These are phyloP conservation scores for Lagodon rhomboides DNA, from an alignment of 2,797 vertebrate species.

Conservation along the genomic window DNA sequence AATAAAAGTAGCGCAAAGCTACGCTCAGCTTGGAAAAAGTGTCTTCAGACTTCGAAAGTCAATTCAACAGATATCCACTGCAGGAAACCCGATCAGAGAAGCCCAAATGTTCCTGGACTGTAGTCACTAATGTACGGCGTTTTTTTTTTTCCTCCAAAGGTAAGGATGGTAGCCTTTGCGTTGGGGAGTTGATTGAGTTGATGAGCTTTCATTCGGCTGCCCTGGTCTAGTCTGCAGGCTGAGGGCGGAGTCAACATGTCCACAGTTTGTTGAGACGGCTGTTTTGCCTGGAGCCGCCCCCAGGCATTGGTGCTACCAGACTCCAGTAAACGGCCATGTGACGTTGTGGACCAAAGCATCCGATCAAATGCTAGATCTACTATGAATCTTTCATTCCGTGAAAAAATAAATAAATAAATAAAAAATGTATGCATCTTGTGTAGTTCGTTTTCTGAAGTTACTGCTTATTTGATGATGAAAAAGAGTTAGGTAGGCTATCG, in stretches of 20 bases:
- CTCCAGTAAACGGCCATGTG: no score
- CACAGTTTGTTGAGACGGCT: slow-evolving; percentile 36
- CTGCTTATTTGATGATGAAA: background rate
- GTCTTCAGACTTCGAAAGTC: background rate
- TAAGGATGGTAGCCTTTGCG: background rate
- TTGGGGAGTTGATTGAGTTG: background rate
- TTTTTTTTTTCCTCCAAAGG: background rate
- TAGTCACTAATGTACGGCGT: background rate
- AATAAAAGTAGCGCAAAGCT: slow-evolving; percentile 23
- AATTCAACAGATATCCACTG: background rate
- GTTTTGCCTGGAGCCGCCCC: slow-evolving; percentile 33
- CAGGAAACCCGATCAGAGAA: background rate
- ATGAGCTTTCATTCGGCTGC: slow-evolving; percentile 34
- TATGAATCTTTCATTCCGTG: no score
- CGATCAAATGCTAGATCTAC: no score
- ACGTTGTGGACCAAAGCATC: no score
- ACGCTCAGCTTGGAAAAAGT: slow-evolving; percentile 9
- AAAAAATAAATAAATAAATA: no score
- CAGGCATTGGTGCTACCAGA: background rate
- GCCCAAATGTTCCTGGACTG: rapidly evolving
- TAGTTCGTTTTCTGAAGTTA: background rate
- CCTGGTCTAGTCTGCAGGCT: slow-evolving; percentile 13
- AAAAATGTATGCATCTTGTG: no score
- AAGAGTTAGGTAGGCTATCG: no score
- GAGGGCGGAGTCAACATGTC: slow-evolving; percentile 36